A percentile compares a stretch with the other conserved stretches of the same genome.
These are phyloP conservation scores for Anneissia japonica DNA, from an alignment of 35 echinoderm and acorn worm species.

Conservation along the genomic window DNA sequence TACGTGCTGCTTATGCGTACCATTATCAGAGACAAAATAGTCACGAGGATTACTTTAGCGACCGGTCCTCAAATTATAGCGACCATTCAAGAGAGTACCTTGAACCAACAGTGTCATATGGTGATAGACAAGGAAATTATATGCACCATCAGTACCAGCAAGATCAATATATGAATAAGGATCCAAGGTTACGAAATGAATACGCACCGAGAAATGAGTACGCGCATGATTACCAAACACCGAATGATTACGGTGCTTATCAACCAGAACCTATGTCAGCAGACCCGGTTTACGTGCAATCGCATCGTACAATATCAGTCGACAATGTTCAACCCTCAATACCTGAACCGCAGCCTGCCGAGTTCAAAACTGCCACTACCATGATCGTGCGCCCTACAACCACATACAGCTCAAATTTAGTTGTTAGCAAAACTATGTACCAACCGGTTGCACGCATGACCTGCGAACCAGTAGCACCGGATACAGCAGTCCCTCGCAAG, in stretches of 20 bases:
- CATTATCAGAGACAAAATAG: neutral
- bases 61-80: neutral
- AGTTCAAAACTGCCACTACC: conserved; percentile 80
- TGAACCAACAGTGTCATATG: neutral
- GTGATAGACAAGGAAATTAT: neutral
- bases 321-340: neutral
- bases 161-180: neutral
- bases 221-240: neutral
- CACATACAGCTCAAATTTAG: conserved; percentile 75
- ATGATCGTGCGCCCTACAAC: conserved; percentile 39
- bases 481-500: neutral
- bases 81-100: neutral
- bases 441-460: conserved; percentile 87
- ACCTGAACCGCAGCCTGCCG: conserved; percentile 68
- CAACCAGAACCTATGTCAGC: neutral
- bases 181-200: neutral
- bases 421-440: conserved; percentile 88
- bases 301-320: neutral
- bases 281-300: neutral
- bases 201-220: neutral
- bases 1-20: neutral
- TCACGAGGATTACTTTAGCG: neutral
- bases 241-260: neutral
- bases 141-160: neutral
- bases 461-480: conserved; percentile 82